Base-by-base conservation (phyloP, 2,797 vertebrate species). In the Nannoperca obscura region DNA sequence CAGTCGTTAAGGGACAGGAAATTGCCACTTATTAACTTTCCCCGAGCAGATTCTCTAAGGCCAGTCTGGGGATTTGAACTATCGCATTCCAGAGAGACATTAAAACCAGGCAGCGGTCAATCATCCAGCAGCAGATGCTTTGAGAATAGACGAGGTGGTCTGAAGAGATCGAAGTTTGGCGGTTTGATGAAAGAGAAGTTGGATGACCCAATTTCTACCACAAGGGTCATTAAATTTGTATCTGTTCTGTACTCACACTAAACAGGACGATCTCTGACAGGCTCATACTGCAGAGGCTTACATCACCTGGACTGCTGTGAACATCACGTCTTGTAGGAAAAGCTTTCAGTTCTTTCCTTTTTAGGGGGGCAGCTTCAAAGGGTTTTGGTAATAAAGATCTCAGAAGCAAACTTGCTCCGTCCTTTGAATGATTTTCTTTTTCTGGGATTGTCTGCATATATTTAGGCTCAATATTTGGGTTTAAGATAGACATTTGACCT, bases 171-270 rank as follows among this genome's bases (percentile, higher is more conserved):
- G 58, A 78, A 90, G 86, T 82, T 76, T 70, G 78, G 66, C 80
- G 81, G 82, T 81, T 62, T 81, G 81, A 89, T 89, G 83, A 90
- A 90, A 91, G 82, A 83, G 66, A 86, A 84, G 79, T 81, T 71
- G 40, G 71, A 71, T 83, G 81, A 86, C 86, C 81, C 70, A 73
- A 61, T 88, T 88, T 88, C 70, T 73, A 49, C 61, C 68, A 64
- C 74, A 76, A 59, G 60, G 46, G 71, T 88, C 83, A 82, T 89
- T 82, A 84, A 77, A 87, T 61, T 83, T 88, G 78, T 14, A 89
- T 82, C 66, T 27, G 53, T 58, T 81, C 85, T 77, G 63, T 71
- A 62, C 40, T 77, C 32, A 0, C 54, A 69, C 71, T 84, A 78
- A 86, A 85, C 85, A 90, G 82, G 36, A 62, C 14, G n/a, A 76